Conservation (phyloP, 2,888 invertebrate genomes). For the Melipona bicolor region DNA sequence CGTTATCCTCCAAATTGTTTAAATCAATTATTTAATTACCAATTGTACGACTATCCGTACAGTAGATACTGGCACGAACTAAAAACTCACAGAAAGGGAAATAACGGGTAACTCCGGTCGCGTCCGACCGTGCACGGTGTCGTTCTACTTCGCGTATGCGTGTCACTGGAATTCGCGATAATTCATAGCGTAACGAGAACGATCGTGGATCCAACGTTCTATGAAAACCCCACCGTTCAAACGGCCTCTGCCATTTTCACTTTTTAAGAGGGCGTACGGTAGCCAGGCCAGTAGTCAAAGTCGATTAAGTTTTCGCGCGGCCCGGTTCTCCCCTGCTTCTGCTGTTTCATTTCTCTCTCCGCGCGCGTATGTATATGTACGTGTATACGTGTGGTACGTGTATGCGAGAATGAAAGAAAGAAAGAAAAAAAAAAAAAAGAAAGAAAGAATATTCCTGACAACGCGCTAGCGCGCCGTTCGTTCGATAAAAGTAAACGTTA, state of each 20-base stretch:
- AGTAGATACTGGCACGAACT: too few species aligned
- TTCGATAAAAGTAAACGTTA: slow-evolving; percentile 37
- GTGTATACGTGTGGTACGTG: too few species aligned
- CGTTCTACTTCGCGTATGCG: slow-evolving; percentile 6
- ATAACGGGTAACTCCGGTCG: background rate
- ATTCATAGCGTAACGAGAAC: slow-evolving; percentile 4
- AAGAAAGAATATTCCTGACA: background rate
- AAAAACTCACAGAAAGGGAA: background rate
- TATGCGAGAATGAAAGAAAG: too few species aligned
- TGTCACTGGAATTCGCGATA: slow-evolving; percentile 6
- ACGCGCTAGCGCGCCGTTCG: background rate
- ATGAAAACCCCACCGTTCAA: slow-evolving; percentile 17
- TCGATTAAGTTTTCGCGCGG: slow-evolving; percentile 45
- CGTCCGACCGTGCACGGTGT: background rate
- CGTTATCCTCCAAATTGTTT: too few species aligned
- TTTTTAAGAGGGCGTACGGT: background rate
- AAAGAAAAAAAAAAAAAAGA: background rate
- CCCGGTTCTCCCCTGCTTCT: background rate
- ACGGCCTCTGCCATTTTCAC: background rate
- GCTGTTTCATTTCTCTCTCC: background rate
- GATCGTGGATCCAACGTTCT: slow-evolving; percentile 13
- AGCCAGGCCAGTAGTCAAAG: slow-evolving; percentile 30
- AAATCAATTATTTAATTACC: too few species aligned
- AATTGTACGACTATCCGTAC: too few species aligned
- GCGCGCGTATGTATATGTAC: background rate